Conservation (phyloP, 64 coral and sea anemone genomes). For the Porites australiensis region DNA sequence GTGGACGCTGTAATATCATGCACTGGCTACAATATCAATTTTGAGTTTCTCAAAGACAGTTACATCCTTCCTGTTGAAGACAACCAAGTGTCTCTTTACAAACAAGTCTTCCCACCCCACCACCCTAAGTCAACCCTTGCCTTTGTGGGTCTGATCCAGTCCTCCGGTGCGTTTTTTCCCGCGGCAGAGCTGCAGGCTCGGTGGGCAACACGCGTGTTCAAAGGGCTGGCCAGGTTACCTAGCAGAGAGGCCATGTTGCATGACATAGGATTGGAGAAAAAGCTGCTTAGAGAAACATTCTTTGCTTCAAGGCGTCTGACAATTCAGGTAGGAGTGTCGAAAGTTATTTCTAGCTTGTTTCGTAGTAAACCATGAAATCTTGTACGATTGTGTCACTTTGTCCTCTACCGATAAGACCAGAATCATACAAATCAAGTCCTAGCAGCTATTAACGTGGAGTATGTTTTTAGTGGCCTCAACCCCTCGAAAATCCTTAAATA, state of each 20-base stretch:
- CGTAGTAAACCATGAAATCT: too few relatives aligned
- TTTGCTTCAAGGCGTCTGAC: conserved; percentile 31
- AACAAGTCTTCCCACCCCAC: conserved; percentile 83
- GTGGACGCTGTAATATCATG: conserved; percentile 74
- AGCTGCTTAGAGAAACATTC: conserved; percentile 2
- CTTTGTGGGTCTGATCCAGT: conserved; percentile 68
- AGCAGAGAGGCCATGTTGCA: conserved; percentile 47
- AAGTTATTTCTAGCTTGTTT: too few relatives aligned
- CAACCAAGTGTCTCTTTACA: conserved; percentile 70
- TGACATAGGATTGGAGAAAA: conserved; percentile 54
- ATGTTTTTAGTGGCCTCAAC: too few relatives aligned
- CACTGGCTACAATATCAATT: conserved; percentile 77
- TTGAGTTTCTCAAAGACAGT: conserved; percentile 75
- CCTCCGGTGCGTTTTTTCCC: conserved; percentile 57
- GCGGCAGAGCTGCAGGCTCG: conserved; percentile 71
- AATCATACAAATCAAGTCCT: too few relatives aligned
- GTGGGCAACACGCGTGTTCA: conserved; percentile 73
- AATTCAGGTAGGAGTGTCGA: conserved; percentile 25
- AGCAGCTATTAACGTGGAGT: too few relatives aligned
- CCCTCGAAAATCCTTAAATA: too few relatives aligned
- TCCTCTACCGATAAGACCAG: too few relatives aligned
- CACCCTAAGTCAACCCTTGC: conserved; percentile 70
- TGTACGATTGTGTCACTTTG: too few relatives aligned
- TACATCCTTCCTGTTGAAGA: conserved; percentile 49
- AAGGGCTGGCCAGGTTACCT: conserved; percentile 66